Percentiles rank a stretch among this genome's conserved stretches.
phyloP scores from a whole-genome alignment of 2,888 invertebrate genomes.

The Tachystola acroxantha region DNA sequence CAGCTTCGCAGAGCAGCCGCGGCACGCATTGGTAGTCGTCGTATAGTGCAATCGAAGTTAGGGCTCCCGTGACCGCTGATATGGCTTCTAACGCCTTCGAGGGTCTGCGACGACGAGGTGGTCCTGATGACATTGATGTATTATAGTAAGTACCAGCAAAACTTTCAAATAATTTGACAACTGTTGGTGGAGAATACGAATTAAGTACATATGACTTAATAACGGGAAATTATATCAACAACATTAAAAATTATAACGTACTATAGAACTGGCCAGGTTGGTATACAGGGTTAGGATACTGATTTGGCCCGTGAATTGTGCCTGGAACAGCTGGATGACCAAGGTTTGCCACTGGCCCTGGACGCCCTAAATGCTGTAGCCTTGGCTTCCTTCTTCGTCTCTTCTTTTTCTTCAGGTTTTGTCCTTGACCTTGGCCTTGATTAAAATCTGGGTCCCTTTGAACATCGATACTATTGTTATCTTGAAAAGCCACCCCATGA shows the following conservation, averaged over 20 bases:
- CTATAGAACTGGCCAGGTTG: slow-evolving; percentile 20
- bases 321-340: slow-evolving; percentile 15
- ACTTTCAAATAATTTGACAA: not conserved
- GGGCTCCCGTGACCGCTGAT: slow-evolving; percentile 49
- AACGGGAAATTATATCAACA: too few species aligned
- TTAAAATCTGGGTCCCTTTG: slow-evolving; percentile 23
- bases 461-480: slow-evolving; percentile 22
- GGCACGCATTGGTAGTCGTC: slow-evolving; percentile 90
- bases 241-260: slow-evolving; percentile 13
- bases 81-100: slow-evolving; percentile 50
- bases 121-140: too few species aligned
- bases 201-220: too few species aligned
- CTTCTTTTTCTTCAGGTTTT: slow-evolving; percentile 35
- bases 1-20: slow-evolving; percentile 87
- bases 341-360: slow-evolving; percentile 10
- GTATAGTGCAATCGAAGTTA: slow-evolving; percentile 74
- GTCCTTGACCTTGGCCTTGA: slow-evolving; percentile 13
- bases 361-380: slow-evolving; percentile 15
- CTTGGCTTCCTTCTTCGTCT: slow-evolving; percentile 35
- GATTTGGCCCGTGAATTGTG: slow-evolving; percentile 11
- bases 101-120: slow-evolving; percentile 32
- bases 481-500: slow-evolving; percentile 13
- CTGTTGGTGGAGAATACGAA: too few species aligned
- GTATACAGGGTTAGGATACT: slow-evolving; percentile 12
- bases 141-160: slow-evolving; percentile 1